Base-by-base conservation (phyloP, 2,888 invertebrate genomes). In the Lithophane socia region DNA sequence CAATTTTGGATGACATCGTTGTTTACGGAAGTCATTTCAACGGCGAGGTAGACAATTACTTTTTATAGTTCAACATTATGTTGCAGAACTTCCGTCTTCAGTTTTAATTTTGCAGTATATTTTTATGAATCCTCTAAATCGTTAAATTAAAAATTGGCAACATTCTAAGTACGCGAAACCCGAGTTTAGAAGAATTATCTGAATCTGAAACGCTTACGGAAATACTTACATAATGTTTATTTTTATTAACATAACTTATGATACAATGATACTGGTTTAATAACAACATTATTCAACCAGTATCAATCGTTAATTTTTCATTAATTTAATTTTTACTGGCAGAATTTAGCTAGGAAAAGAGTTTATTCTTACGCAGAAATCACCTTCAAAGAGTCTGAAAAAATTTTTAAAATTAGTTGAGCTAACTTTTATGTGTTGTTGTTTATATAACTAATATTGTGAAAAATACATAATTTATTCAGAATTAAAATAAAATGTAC, bases 1-100 rank as follows among this genome's bases (percentile, higher is more conserved):
- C 1, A 2, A 3, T 21, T 63, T 58, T 54, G 1, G 9, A 49
- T 16, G 2, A 24, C 13, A 29, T 56, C 60, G 44, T 54, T 81
- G 54, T 81, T 64, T n/a, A n/a, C 10, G 49, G 13, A 49, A 60
- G 13, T 12, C 1, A 44, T 73, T 73, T 77, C 29, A 42, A 12
- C n/a, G 3, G 16, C 18, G 42, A 5, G 37, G 13, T 54, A n/a
- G 47, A 18, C 16, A 54, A 16, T 16, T 18, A 5, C 29, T 42
- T 56, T 37, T 49, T 63, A n/a, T 13, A 42, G 10, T 12, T 42
- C 7, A 42, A 29, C 3, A 70, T 47, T 44, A 21, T 63, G 37
- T 29, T 37, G 5, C 16, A 47, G 4, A 42, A 42, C 16, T 18
- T 56, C 29, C 1, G 13, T 8, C 12, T 72, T 37, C 18, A 68